Base-by-base conservation (phyloP, 2,888 invertebrate species). In the Drosophila anceps region DNA sequence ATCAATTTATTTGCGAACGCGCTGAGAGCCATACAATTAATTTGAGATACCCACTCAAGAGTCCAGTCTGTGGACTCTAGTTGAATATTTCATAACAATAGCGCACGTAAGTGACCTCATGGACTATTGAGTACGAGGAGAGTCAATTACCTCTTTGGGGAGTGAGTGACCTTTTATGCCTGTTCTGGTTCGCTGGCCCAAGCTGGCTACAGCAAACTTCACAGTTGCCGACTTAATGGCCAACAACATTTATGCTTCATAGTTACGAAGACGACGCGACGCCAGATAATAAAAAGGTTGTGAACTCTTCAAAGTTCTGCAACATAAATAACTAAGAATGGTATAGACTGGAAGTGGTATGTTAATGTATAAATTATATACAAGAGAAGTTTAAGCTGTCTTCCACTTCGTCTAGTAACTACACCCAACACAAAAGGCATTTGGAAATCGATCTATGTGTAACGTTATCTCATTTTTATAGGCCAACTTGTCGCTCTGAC, bases 81-180 rank as follows among this genome's bases (percentile, higher is more conserved):
- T 0, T 12, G 15, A 4, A 10, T 37, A 63, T 72, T 74, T 67
- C 65, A 71, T 74, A 70, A 69, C 64, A 73, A 69, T 65, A 64
- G 46, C 63, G 66, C 81, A 84, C 86, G 84, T 86, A 76, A 81
- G 73, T 75, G 84, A 86, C 79, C 84, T 69, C 70, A 69, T 75
- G 75, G 70, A 80, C 83, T 58, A 67, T 71, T 69, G 67, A 61
- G 63, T 67, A 59, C 67, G 60, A 60, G 63, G 41, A 62, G 57
- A 69, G 75, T 72, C 70, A 72, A 69, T 72, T 79, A 72, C 69
- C 72, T 67, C 65, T 62, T 59, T 65, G 55, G 72, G 68, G 50
- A 64, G 67, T 67, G 67, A 61, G 53, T 71, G 61, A 65, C 61
- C 68, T 59, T 57, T 44, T 50, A n/a, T 60, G 48, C 67, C 58